These are phyloP conservation scores for Malacoraja senta DNA, from an alignment of 2,797 vertebrate genomes.

Conservation along the genomic window DNA sequence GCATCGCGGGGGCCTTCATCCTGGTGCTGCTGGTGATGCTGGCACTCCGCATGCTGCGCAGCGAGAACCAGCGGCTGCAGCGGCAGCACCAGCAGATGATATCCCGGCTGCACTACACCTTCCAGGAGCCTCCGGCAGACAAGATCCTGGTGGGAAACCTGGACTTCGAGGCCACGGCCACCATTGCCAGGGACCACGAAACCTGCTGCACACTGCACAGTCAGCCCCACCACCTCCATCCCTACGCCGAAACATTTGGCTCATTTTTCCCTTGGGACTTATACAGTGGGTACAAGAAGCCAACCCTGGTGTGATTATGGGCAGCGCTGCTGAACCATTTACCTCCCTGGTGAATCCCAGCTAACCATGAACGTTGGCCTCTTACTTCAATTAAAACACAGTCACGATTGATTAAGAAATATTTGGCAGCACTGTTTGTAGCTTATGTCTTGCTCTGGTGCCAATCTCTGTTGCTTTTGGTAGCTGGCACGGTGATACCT, in stretches of 20 bases:
- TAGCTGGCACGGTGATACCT: neutral
- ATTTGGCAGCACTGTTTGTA: conserved; percentile 1
- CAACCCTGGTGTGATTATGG: conserved; percentile 13
- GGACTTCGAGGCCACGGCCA: neutral
- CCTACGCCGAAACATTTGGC: neutral
- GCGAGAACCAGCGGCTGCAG: conserved; percentile 22
- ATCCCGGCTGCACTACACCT: conserved; percentile 34
- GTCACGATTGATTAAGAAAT: conserved; percentile 3
- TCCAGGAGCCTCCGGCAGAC: conserved; percentile 18
- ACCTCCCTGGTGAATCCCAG: neutral
- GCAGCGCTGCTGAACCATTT: neutral
- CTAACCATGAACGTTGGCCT: neutral
- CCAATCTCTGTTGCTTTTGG: neutral
- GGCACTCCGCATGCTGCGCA: conserved; percentile 37
- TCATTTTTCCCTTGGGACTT: conserved; percentile 25
- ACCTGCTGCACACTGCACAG: neutral
- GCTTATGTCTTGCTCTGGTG: neutral
- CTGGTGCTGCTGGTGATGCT: conserved; percentile 38
- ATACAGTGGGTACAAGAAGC: neutral
- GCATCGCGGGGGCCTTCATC: conserved; percentile 31
- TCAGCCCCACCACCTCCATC: neutral
- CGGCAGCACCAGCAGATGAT: conserved; percentile 30
- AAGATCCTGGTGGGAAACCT: neutral
- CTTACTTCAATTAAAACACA: neutral
- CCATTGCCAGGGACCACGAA: neutral